Percentiles rank a stretch among this genome's conserved stretches.
phyloP scores from a whole-genome alignment of 2,113 vertebrate species.

The Daubentonia madagascariensis region DNA sequence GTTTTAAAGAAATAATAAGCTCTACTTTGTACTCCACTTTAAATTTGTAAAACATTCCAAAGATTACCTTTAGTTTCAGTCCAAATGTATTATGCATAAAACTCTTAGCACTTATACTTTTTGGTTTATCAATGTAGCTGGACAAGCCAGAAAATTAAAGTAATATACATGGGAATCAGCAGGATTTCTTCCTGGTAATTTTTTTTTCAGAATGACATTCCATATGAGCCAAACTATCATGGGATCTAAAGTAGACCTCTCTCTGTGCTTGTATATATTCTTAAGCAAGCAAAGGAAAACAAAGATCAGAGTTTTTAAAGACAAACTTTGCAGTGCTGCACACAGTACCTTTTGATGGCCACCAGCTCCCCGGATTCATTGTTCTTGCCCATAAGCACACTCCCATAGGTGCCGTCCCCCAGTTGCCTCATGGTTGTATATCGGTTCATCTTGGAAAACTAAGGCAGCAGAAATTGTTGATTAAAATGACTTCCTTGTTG shows the following conservation, averaged over 20 bases:
- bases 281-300: neutral
- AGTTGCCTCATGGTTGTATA: slow-evolving; percentile 95
- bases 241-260: neutral
- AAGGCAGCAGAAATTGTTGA: neutral
- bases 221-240: neutral
- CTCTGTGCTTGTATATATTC: neutral
- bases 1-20: neutral
- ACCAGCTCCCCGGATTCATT: slow-evolving; percentile 97
- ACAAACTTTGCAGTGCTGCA: neutral
- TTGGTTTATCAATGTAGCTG: neutral
- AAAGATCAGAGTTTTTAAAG: neutral
- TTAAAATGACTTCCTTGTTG: neutral
- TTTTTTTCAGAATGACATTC: neutral
- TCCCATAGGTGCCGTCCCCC: slow-evolving; percentile 97
- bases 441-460: slow-evolving; percentile 91
- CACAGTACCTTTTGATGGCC: slow-evolving; percentile 94
- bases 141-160: neutral
- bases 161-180: neutral
- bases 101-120: neutral
- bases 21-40: neutral
- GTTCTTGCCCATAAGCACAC: slow-evolving; percentile 96
- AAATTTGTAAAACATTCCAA: neutral
- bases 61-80: neutral
- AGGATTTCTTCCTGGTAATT: neutral
- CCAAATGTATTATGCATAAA: neutral